Percentiles rank a stretch among this genome's conserved stretches.
These are phyloP conservation scores for Pseudanteris insignis DNA, from an alignment of 2,888 invertebrate genomes.

Conservation along the genomic window DNA sequence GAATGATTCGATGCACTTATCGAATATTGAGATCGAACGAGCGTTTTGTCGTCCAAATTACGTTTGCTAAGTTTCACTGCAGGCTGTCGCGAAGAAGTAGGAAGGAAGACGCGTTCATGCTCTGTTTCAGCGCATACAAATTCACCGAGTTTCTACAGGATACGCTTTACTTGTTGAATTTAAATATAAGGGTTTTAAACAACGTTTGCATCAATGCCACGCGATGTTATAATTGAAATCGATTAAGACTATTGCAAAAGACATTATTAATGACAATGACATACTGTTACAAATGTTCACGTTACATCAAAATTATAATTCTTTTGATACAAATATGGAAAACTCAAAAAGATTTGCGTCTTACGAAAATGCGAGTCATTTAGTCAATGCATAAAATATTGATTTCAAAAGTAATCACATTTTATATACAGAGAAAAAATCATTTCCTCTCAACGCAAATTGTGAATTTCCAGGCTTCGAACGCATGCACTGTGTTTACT, in stretches of 20 bases:
- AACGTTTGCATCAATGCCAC: conserved; percentile 4
- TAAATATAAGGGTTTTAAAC: conserved; percentile 42
- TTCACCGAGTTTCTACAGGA: conserved; percentile 62
- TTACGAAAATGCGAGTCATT: no score
- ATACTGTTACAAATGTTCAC: no score
- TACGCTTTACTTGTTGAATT: conserved; percentile 50
- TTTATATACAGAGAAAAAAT: no score
- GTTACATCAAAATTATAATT: no score
- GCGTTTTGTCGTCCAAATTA: conserved; percentile 40
- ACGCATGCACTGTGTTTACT: no score
- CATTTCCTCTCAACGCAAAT: no score
- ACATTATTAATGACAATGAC: no score
- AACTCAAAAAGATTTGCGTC: no score
- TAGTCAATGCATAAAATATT: no score
- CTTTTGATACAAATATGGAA: no score
- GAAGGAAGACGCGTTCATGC: conserved; percentile 60
- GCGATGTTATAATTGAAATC: conserved; percentile 3
- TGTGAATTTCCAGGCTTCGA: no score
- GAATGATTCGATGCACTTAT: conserved; percentile 13
- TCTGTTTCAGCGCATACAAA: conserved; percentile 60
- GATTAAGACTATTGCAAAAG: neutral
- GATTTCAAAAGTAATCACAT: no score
- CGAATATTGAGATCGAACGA: conserved; percentile 26
- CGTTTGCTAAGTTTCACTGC: conserved; percentile 57
- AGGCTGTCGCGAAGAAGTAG: conserved; percentile 50